Evolutionary conservation across 2,888 invertebrate species (phyloP).

Genomic region (Morinoia aosen): DNA sequence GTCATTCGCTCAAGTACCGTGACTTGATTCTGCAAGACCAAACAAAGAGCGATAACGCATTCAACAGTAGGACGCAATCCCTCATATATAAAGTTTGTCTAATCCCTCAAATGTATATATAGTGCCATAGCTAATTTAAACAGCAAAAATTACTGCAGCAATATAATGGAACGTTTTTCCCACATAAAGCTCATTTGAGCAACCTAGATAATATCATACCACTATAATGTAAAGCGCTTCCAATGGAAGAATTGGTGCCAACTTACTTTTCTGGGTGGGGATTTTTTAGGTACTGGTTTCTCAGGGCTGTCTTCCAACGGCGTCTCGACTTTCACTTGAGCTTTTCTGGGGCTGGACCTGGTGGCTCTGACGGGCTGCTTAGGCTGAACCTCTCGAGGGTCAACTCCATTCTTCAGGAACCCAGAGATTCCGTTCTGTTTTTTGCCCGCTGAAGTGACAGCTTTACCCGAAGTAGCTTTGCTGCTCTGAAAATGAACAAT

Average conservation of each 20-base stretch:
- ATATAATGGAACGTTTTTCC: too few relatives aligned
- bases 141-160: too few relatives aligned
- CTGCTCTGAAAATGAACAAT: not conserved
- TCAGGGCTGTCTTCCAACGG: not conserved
- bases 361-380: not conserved
- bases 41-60: too few relatives aligned
- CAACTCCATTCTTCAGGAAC: not conserved
- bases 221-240: too few relatives aligned
- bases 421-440: constrained; percentile 13
- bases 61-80: too few relatives aligned
- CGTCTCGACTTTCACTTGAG: not conserved
- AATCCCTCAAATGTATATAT: too few relatives aligned
- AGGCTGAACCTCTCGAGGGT: not conserved
- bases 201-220: too few relatives aligned
- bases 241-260: not conserved
- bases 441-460: not conserved
- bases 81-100: too few relatives aligned
- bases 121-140: too few relatives aligned
- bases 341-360: constrained; percentile 4
- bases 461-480: not conserved
- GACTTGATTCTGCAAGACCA: too few relatives aligned
- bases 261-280: constrained; percentile 13
- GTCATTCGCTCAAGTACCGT: too few relatives aligned
- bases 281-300: not conserved
- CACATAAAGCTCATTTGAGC: too few relatives aligned